Evolutionary conservation across 2,113 vertebrate species (phyloP).

Genomic region (Oostethus manadensis): DNA sequence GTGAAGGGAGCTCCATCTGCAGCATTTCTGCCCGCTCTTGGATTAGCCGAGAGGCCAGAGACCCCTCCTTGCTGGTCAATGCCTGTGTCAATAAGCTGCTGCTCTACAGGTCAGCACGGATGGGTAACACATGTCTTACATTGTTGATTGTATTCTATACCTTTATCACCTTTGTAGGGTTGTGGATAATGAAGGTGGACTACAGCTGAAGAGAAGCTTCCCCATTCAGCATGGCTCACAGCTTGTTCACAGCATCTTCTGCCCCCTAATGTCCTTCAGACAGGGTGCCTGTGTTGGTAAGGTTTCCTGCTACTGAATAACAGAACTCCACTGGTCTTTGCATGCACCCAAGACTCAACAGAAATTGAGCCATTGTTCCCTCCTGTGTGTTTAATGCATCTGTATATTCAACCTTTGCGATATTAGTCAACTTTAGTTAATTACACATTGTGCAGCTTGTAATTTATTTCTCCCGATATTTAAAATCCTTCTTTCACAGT

Average conservation of each 20-base stretch:
- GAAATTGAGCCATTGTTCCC: no score
- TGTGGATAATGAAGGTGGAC: slow-evolving; percentile 86
- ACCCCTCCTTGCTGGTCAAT: slow-evolving; percentile 88
- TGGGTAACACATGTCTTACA: background rate
- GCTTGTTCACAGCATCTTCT: slow-evolving; percentile 88
- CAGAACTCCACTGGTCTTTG: slow-evolving; percentile 24
- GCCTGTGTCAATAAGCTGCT: slow-evolving; percentile 87
- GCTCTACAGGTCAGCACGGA: slow-evolving; percentile 78
- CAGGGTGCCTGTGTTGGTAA: slow-evolving; percentile 91
- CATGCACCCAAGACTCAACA: background rate
- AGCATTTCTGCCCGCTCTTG: slow-evolving; percentile 89
- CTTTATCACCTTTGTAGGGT: slow-evolving; percentile 67
- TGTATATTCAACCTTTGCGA: background rate
- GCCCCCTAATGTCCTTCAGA: slow-evolving; percentile 93
- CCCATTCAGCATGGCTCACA: slow-evolving; percentile 84
- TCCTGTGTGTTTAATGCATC: no score
- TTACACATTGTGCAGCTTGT: background rate
- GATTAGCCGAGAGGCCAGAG: slow-evolving; percentile 89
- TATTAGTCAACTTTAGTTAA: background rate
- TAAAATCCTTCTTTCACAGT: slow-evolving; percentile 63
- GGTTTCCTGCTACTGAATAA: slow-evolving; percentile 37
- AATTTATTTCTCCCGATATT: background rate
- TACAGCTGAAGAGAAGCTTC: slow-evolving; percentile 88
- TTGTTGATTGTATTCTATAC: slow-evolving; percentile 4
- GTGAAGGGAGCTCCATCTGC: slow-evolving; percentile 85